These are phyloP conservation scores for Clarias laeviceps DNA, from an alignment of 2,797 vertebrate species.

Conservation along the genomic window DNA sequence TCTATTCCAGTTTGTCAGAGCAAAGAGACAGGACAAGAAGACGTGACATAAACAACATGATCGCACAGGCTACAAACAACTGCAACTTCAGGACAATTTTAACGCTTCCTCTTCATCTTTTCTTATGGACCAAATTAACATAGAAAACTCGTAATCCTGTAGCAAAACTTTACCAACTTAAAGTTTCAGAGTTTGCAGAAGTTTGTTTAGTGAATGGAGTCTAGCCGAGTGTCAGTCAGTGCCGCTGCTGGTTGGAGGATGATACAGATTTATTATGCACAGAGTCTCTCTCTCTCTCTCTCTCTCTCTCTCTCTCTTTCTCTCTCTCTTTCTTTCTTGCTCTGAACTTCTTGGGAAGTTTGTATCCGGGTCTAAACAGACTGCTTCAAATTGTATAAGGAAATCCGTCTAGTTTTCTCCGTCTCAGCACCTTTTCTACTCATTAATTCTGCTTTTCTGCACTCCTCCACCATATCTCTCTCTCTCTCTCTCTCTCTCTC, in stretches of 20 bases:
- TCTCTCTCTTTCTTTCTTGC: slow-evolving; percentile 32
- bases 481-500: slow-evolving; percentile 63
- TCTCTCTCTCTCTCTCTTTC: slow-evolving; percentile 33
- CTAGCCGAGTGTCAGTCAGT: slow-evolving; percentile 63
- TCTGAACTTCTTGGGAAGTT: slow-evolving; percentile 50
- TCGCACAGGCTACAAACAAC: slow-evolving; percentile 15
- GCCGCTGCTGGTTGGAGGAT: slow-evolving; percentile 64
- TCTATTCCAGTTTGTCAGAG: slow-evolving; percentile 19
- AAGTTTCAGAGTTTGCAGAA: slow-evolving; percentile 26
- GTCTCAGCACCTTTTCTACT: slow-evolving; percentile 74
- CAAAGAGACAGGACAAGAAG: slow-evolving; percentile 31
- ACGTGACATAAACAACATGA: slow-evolving; percentile 37
- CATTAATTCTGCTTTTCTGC: slow-evolving; percentile 75
- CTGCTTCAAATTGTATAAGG: slow-evolving; percentile 66
- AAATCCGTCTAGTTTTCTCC: slow-evolving; percentile 57
- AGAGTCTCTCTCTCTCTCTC: slow-evolving; percentile 36
- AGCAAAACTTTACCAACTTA: not conserved
- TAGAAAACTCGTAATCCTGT: not conserved
- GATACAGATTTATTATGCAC: slow-evolving; percentile 74
- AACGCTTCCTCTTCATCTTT: slow-evolving; percentile 22
- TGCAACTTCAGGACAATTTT: not conserved
- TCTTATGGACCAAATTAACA: not conserved
- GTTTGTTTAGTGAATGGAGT: slow-evolving; percentile 23
- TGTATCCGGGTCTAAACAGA: slow-evolving; percentile 60
- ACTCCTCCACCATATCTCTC: slow-evolving; percentile 32